A percentile compares a stretch with the other conserved stretches of the same genome.
Evolutionary conservation across 92 coral and sea anemone genomes (phyloP).

Genomic region (Zoanthus sansibaricus): DNA sequence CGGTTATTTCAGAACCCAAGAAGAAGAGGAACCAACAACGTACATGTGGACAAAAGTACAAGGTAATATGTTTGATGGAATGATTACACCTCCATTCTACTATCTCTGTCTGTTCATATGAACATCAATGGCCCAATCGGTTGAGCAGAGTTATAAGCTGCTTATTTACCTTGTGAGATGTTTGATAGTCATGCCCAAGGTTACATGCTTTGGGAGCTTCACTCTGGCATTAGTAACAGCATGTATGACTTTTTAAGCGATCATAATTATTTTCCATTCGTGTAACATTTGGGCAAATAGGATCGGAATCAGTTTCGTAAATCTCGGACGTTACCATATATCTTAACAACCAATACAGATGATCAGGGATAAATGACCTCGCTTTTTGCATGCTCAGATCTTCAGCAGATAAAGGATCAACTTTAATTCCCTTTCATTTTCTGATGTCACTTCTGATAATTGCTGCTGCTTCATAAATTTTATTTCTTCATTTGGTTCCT

Average conservation of each 20-base stretch:
- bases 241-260: conserved; percentile 2
- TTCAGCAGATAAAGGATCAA: conserved; percentile 28
- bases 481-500: background rate
- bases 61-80: conserved; percentile 43
- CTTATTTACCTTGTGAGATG: conserved; percentile 14
- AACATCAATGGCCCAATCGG: conserved; percentile 59
- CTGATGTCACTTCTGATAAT: conserved; percentile 40
- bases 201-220: conserved; percentile 44
- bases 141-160: conserved; percentile 33
- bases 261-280: conserved; percentile 23
- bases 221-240: background rate
- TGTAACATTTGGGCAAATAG: conserved; percentile 44
- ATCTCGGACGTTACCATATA: conserved; percentile 54
- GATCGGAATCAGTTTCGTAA: conserved; percentile 17
- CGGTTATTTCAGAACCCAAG: too few species aligned
- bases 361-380: conserved; percentile 34
- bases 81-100: conserved; percentile 35
- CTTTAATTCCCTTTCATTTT: conserved; percentile 53
- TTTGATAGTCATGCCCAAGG: conserved; percentile 23
- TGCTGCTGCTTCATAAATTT: conserved; percentile 38
- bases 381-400: conserved; percentile 46
- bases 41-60: conserved; percentile 29
- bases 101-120: conserved; percentile 41
- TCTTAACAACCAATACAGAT: conserved; percentile 58
- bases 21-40: too few species aligned